Conservation (phyloP, 2,888 invertebrate genomes). For the Chaitophorus viminalis region DNA sequence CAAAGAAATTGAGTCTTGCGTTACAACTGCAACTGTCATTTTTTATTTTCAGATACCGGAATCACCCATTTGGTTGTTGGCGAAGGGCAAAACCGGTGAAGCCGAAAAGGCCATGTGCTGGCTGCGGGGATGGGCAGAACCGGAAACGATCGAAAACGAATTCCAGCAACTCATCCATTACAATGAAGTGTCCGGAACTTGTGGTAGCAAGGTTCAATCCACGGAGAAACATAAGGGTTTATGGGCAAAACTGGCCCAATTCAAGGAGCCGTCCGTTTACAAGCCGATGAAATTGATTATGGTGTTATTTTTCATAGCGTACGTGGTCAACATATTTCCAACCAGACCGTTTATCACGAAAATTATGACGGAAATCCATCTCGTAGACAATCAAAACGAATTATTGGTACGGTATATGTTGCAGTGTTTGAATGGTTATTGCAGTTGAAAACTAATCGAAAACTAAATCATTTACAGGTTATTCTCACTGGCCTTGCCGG, state of each 20-base stretch:
- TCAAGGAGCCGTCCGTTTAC: constrained; percentile 70
- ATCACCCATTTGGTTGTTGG: neutral
- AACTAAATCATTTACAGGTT: neutral
- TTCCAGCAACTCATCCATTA: constrained; percentile 70
- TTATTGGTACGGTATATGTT: neutral
- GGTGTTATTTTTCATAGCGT: constrained; percentile 70
- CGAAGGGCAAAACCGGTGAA: constrained; percentile 68
- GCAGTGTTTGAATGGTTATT: too few species aligned
- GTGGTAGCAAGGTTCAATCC: neutral
- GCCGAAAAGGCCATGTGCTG: constrained; percentile 71
- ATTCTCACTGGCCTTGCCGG: neutral
- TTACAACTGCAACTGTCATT: neutral
- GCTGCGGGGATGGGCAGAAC: constrained; percentile 71
- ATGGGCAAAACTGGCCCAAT: constrained; percentile 65
- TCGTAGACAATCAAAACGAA: constrained; percentile 13
- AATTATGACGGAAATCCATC: constrained; percentile 8
- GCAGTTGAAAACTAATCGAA: neutral
- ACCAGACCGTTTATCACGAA: constrained; percentile 68
- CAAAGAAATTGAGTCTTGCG: neutral
- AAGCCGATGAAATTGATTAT: constrained; percentile 70
- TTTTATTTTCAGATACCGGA: neutral
- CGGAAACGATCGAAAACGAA: constrained; percentile 70
- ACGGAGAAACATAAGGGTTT: constrained; percentile 63
- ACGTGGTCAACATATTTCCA: constrained; percentile 69
- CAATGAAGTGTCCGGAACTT: constrained; percentile 68